Evolutionary conservation across 2,113 vertebrate species (phyloP), one percentile per base, ranked within the genome.

Genomic region (Thunnus thynnus): DNA sequence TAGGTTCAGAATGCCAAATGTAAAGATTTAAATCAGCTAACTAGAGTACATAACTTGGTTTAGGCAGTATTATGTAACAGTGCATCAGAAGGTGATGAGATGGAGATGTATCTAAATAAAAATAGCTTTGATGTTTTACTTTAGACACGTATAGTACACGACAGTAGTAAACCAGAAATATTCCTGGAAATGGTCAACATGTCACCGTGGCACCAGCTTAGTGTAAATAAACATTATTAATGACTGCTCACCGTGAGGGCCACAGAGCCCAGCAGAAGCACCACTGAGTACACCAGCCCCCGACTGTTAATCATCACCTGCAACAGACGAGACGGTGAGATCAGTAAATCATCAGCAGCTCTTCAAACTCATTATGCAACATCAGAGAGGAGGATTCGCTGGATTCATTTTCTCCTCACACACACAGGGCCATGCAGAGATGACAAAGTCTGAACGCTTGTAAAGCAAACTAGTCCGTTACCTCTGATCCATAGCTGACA

Each of bases 251-350:
- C 98, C 0, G 98, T 99, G 74, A 99, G 96, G 54, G 96, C 97
- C 17, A 99, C 98, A 0, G 98, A 99, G 82, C 97, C 98, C 88
- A 99, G 94, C 64, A 99, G 87, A 91, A 99, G 95, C 61, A 95
- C 96, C 88, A 99, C 97, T 0, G 98, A 99, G 82, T 99, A 99
- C 66, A 99, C 80, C 83, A 99, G 88, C 9, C 98, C 98, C 74
- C 95, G 96, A 87, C 98, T 99, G 94, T 99, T 99, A 86, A 99
- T 99, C 90, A 93, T 96, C 82, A 99, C 97, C 98, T 99, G 90
- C 67, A 78, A 82, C 27, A 80, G 17, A 84, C 20, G 48, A 7
- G 52, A 67, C 5, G 4, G 25, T n/a, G 52, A 51, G 62, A 48
- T 57, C 44, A 76, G 16, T 48, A 7, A 25, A 3, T 48, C 3